A percentile compares a stretch with the other conserved stretches of the same genome.
phyloP scores from a whole-genome alignment of 37 sponge, comb jelly and placozoan species.

The Beroe ovata region DNA sequence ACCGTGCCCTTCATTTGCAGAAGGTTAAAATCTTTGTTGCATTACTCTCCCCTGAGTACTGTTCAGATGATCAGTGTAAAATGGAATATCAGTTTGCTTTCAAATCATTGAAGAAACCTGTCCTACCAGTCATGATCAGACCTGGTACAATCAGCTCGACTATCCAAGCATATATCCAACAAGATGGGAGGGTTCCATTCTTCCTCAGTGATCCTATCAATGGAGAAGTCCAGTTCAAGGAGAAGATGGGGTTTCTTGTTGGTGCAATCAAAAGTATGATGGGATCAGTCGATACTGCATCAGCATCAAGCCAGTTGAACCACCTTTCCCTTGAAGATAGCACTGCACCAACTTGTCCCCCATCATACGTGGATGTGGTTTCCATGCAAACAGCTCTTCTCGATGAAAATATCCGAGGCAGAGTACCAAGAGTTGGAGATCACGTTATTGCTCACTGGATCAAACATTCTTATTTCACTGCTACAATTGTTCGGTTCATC shows the following conservation, averaged over 20 bases:
- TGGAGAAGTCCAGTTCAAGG: background rate
- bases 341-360: background rate
- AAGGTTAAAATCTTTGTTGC: conserved; percentile 39
- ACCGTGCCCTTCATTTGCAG: conserved; percentile 8
- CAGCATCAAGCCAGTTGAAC: background rate
- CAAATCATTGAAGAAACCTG: conserved; percentile 27
- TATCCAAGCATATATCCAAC: conserved; percentile 1
- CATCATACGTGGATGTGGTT: background rate
- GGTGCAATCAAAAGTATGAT: conserved; percentile 28
- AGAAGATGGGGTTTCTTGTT: conserved; percentile 6
- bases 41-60: conserved; percentile 23
- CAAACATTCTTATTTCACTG: conserved; percentile 12
- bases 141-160: background rate
- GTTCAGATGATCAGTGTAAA: background rate
- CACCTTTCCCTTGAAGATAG: background rate
- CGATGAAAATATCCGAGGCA: background rate
- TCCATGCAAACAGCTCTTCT: background rate
- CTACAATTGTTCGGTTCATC: background rate
- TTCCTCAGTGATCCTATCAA: background rate
- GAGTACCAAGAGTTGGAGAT: conserved; percentile 28
- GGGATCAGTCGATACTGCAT: background rate
- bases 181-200: conserved; percentile 24
- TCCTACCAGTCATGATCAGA: background rate
- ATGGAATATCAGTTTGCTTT: conserved; percentile 56
- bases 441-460: conserved; percentile 20